Percentiles rank a stretch among this genome's conserved stretches.
These are phyloP conservation scores for Lagria hirta DNA, from an alignment of 2,888 invertebrate genomes.

Conservation along the genomic window DNA sequence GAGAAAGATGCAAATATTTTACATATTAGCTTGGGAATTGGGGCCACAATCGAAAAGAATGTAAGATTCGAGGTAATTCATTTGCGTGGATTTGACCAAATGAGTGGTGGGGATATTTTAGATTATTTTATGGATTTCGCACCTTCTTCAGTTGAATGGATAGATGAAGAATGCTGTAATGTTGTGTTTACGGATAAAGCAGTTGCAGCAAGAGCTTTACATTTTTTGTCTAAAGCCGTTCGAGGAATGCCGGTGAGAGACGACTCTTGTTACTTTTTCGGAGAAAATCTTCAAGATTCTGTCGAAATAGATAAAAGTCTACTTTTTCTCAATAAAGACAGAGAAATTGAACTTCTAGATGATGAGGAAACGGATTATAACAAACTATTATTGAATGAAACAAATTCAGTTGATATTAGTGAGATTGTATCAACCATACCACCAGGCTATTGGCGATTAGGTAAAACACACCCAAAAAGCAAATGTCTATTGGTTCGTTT, in stretches of 20 bases:
- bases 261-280: slow-evolving; percentile 41
- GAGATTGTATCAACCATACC: slow-evolving; percentile 62
- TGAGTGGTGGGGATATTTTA: slow-evolving; percentile 77
- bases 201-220: slow-evolving; percentile 62
- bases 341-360: slow-evolving; percentile 43
- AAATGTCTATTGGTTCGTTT: slow-evolving; percentile 73
- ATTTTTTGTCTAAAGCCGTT: slow-evolving; percentile 58
- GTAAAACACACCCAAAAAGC: slow-evolving; percentile 64
- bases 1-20: slow-evolving; percentile 52
- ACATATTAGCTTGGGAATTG: slow-evolving; percentile 59
- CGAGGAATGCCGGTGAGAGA: slow-evolving; percentile 44
- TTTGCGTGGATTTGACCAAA: slow-evolving; percentile 71
- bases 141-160: slow-evolving; percentile 80
- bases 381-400: slow-evolving; percentile 40
- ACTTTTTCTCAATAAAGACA: slow-evolving; percentile 41
- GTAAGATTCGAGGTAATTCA: slow-evolving; percentile 74
- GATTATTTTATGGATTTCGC: slow-evolving; percentile 75
- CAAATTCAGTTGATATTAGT: slow-evolving; percentile 54
- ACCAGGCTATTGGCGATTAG: slow-evolving; percentile 76
- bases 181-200: slow-evolving; percentile 64
- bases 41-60: slow-evolving; percentile 62
- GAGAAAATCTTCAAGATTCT: slow-evolving; percentile 31
- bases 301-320: slow-evolving; percentile 39
- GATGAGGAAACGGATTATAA: slow-evolving; percentile 29
- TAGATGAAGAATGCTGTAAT: slow-evolving; percentile 77